Base-by-base conservation (phyloP, 2,888 invertebrate species). In the Halictus quadricinctus region DNA sequence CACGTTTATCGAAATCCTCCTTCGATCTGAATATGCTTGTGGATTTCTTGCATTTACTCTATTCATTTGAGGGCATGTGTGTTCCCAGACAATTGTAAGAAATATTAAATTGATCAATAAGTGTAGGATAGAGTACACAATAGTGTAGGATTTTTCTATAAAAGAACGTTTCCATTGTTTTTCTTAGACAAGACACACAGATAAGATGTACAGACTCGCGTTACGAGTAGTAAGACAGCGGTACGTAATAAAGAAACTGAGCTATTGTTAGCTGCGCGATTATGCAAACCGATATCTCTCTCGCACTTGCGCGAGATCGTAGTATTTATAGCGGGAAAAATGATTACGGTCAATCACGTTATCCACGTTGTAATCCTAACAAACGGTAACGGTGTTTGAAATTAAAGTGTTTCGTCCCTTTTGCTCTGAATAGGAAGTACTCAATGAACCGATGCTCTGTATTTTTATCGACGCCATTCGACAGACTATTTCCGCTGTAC, bases 281-380 rank as follows among this genome's bases (percentile, higher is more conserved):
- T 89, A 91, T 92, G 92, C 92, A 90, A 82, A 89, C 36, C 81
- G 29, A 70, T 70, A 76, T 76, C 76, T 54, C 76, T 66, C 76
- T 60, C 12, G 10, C 41, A n/a, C 48, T 73, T 69, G 46, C 58
- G 48, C 48, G 36, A 43, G 76, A 66, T 76, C 48, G 58, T 72
- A 46, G 54, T 72, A 15, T 69, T 69, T 69, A 4, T 54, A n/a
- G 41, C 8, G n/a, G 76, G 58, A 72, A 83, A 64, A 80, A 21
- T 43, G 64, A 81, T 76, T 43, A n/a, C 21, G 29, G 46, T 43
- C 64, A 12, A 41, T 78, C 73, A 60, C 74, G 72, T 69, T 69
- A 78, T 66, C 48, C 43, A 43, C 50, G 18, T 50, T 70, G 76
- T 25, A 46, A 70, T 12, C 41, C 4, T 3, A 21, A 21, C 66